Base-by-base conservation (phyloP, 2,797 vertebrate species). In the Heteromormyrus szaboi region DNA sequence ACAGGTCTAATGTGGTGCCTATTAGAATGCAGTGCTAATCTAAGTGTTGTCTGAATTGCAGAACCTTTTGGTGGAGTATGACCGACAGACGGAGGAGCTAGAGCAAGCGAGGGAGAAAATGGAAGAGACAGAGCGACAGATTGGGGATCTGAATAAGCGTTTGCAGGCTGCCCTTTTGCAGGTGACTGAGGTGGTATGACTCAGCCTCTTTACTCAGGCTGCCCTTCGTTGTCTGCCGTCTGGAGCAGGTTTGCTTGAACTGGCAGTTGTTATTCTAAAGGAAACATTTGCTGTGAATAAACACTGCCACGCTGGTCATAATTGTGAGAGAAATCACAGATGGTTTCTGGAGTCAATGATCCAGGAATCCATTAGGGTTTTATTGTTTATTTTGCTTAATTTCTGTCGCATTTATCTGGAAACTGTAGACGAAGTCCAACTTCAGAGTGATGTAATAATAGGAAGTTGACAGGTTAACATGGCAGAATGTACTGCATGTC, bases 41-140 rank as follows among this genome's bases (percentile, higher is more conserved):
- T 51, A 22, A 12, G 81, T 51, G 81, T 51, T 44, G 19, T 84
- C 46, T 25, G 46, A 51, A 51, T 56, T 94, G 89, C 92, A 99
- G 98, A 98, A 97, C 95, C 95, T 99, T 91, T 94, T 98, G 94
- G 92, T 97, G 91, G 98, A 98, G 93, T 99, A 98, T 2, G 99
- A 99, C 94, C 96, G 94, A 88, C 98, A 98, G 93, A 97, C 95
- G 19, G 98, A 98, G 93, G 92, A 96, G 91, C 94, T 99, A 96
- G 98, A 99, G 95, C 93, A 95, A 91, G 97, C 98, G 94, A 96
- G 94, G 90, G 95, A 94, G 92, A 97, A 96, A 93, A 94, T 94
- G 90, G 95, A 92, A 92, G 94, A 92, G 86, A 95, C 95, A 14
- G 97, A 98, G 92, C 96, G 89, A 94, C 97, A 96, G 89, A 91